Evolutionary conservation across 37 sponge, comb jelly and placozoan genomes (phyloP).

Genomic region (Sycon ciliatum): DNA sequence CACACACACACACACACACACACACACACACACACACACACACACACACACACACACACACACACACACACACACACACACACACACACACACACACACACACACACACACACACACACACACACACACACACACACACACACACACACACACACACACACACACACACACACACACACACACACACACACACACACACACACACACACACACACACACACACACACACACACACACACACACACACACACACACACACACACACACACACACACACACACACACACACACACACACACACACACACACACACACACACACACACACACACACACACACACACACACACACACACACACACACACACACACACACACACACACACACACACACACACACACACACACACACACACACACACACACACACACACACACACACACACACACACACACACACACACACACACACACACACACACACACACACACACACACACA

Average conservation of each 20-base stretch:
- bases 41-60: constrained; percentile 5
- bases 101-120: constrained; percentile 5
- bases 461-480: constrained; percentile 5
- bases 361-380: constrained; percentile 5
- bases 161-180: constrained; percentile 5
- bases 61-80: neutral
- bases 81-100: constrained; percentile 5
- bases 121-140: constrained; percentile 5
- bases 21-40: constrained; percentile 5
- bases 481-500: constrained; percentile 5
- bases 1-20: constrained; percentile 5
- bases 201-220: constrained; percentile 5
- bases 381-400: neutral
- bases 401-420: constrained; percentile 5
- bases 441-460: constrained; percentile 5
- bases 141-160: constrained; percentile 5
- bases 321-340: constrained; percentile 1
- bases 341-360: constrained; percentile 5
- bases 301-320: constrained; percentile 1
- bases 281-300: constrained; percentile 5
- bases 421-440: constrained; percentile 1
- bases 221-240: constrained; percentile 5
- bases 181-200: constrained; percentile 5
- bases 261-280: constrained; percentile 5
- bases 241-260: constrained; percentile 5